Evolutionary conservation across 2,797 vertebrate genomes (phyloP).

Genomic region (Protonibea diacanthus): DNA sequence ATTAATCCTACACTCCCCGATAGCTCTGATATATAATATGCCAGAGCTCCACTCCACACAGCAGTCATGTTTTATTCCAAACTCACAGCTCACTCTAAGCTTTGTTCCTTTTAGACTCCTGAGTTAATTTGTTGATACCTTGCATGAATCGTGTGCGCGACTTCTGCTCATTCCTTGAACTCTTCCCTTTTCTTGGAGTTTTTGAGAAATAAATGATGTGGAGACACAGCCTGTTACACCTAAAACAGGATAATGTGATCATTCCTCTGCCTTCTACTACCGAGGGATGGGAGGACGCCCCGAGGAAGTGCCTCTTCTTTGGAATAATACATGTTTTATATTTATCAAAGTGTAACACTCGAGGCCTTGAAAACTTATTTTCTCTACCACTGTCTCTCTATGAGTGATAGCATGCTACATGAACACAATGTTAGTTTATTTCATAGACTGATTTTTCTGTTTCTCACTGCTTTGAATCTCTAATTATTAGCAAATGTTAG

Average conservation of each 20-base stretch:
- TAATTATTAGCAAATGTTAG: no score
- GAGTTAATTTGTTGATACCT: background rate
- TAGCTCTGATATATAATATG: slow-evolving; percentile 3
- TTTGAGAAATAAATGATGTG: background rate
- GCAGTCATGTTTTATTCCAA: background rate
- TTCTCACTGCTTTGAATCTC: no score
- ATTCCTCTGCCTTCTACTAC: background rate
- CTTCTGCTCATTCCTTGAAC: background rate
- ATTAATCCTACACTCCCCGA: slow-evolving; percentile 17
- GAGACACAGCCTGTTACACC: background rate
- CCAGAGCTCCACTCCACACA: background rate
- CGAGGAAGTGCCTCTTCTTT: background rate
- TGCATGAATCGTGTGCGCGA: background rate
- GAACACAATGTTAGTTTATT: background rate
- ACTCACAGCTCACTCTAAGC: background rate
- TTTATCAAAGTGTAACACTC: background rate
- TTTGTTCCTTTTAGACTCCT: background rate
- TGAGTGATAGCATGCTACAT: background rate
- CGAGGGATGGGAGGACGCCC: background rate
- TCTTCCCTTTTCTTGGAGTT: background rate
- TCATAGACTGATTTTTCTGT: no score
- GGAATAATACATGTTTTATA: background rate
- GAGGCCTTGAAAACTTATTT: background rate
- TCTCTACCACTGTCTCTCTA: background rate
- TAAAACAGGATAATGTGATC: background rate